Base-by-base conservation (phyloP, 2,797 vertebrate species). In the Takifugu rubripes region DNA sequence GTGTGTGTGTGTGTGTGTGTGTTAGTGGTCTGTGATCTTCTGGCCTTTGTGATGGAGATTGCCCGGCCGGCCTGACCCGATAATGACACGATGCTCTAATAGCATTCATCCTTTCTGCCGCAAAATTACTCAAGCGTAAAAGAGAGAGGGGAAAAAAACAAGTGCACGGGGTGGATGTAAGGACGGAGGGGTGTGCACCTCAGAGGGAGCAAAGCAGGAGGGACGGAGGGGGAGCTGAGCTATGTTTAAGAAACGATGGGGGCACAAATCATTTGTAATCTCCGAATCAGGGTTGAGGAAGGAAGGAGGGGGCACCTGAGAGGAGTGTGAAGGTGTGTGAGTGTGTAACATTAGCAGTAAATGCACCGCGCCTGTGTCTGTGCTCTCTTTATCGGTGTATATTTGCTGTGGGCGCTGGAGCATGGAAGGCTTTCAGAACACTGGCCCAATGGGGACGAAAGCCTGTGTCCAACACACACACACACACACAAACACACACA, bases 1-100 rank as follows among this genome's bases (percentile, higher is more conserved):
- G 56, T 53, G 29, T 48, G 60, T 2, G 21, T 21, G 21, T 21
- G 33, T 9, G 47, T 3, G 44, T 2, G 61, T 55, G 54, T 21
- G 77, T 68, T 61, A 85, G 81, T 78, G 87, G 84, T 85, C 87
- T 89, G 83, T 89, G 90, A 90, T 89, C 87, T 87, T 84, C 84
- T 85, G 82, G 88, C 84, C 88, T 89, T 91, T 91, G 90, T 91
- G 89, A 92, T 90, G 90, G 89, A 90, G 90, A 90, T 90, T 83
- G 75, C 75, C 85, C 79, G 75, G 87, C 88, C 86, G 85, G 76
- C 79, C 84, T 81, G 84, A 86, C 84, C 84, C 71, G 88, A 90
- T 91, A 91, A 91, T 89, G 87, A 91, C 85, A 81, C 78, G 72
- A 84, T 68, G 76, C 87, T 83, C 86, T 90, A 90, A 89, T 89